Base-by-base conservation (phyloP, 2,113 vertebrate genomes). In the Oryzias curvinotus region DNA sequence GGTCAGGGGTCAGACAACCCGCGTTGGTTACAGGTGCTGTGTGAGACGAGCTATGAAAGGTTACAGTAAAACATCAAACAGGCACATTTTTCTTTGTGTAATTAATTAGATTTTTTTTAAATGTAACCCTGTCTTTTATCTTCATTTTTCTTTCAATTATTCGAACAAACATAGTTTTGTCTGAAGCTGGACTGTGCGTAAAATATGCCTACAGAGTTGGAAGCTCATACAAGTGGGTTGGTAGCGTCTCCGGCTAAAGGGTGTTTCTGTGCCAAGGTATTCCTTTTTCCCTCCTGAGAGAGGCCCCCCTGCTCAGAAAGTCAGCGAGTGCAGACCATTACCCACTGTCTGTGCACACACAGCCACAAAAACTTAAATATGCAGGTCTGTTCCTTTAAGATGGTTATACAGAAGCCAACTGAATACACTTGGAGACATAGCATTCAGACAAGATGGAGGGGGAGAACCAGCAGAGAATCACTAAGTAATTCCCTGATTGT, bases 351-450 rank as follows among this genome's bases (percentile, higher is more conserved):
- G 76, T 72, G 81, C 71, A 78, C 45, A 55, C 68, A 75, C 42
- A 25, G n/a, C 46, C 51, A 66, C 68, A 44, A 23, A 52, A 56
- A 52, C 68, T 73, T 78, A 86, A 90, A 87, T 82, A 89, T 82
- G 82, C 78, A 66, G 86, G 68, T 53, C 79, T 93, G 90, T 84
- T 84, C 73, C 94, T 96, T 96, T 96, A 96, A 96, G 93, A 89
- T 87, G 83, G 83, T 83, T 85, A 93, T 93, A 94, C 91, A 87
- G 90, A 90, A 92, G 93, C 91, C 91, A 91, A 90, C 92, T 87
- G 93, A 92, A 92, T 92, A 92, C 92, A 91, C 92, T 91, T 86
- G 14, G 74, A 88, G 82, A 82, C 80, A 71, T 68, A 80, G 78
- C 86, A 73, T 10, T 77, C 77, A 79, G 85, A 82, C 82, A 78